These are phyloP conservation scores for Sparidentex hasta DNA, from an alignment of 2,797 vertebrate species.

Conservation along the genomic window DNA sequence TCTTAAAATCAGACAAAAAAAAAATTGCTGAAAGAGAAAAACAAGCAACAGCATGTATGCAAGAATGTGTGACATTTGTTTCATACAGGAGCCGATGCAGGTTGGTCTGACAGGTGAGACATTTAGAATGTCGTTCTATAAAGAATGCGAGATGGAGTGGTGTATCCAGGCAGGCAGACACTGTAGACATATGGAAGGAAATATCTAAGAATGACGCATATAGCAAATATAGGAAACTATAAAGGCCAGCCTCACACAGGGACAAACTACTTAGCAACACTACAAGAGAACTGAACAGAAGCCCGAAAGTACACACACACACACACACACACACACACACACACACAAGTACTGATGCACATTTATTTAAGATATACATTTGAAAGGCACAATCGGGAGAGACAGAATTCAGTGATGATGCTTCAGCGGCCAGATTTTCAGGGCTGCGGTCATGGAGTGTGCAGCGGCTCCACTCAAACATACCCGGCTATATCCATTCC, in stretches of 20 bases:
- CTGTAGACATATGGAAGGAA: neutral
- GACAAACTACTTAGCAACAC: slow-evolving; percentile 30
- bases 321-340: neutral
- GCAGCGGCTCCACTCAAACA: slow-evolving; percentile 21
- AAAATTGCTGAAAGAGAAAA: slow-evolving; percentile 5
- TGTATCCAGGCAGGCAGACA: neutral
- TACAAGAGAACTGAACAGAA: slow-evolving; percentile 45
- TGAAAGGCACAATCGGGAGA: too few species aligned
- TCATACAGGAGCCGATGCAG: neutral
- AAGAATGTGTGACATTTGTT: neutral
- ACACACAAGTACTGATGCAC: neutral
- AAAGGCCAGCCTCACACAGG: slow-evolving; percentile 39
- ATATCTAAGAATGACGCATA: slow-evolving; percentile 19
- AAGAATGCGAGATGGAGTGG: neutral
- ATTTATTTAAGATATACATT: too few species aligned
- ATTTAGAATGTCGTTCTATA: slow-evolving; percentile 3
- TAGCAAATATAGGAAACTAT: slow-evolving; percentile 29
- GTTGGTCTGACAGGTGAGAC: neutral
- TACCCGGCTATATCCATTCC: slow-evolving; percentile 7
- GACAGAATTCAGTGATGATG: slow-evolving; percentile 13
- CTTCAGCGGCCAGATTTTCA: slow-evolving; percentile 31
- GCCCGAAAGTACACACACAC: neutral
- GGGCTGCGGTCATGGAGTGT: slow-evolving; percentile 19
- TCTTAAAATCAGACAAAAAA: slow-evolving; percentile 38
- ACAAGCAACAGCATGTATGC: slow-evolving; percentile 14